Base-by-base conservation (phyloP, 2,797 vertebrate genomes). In the Enoplosus armatus region DNA sequence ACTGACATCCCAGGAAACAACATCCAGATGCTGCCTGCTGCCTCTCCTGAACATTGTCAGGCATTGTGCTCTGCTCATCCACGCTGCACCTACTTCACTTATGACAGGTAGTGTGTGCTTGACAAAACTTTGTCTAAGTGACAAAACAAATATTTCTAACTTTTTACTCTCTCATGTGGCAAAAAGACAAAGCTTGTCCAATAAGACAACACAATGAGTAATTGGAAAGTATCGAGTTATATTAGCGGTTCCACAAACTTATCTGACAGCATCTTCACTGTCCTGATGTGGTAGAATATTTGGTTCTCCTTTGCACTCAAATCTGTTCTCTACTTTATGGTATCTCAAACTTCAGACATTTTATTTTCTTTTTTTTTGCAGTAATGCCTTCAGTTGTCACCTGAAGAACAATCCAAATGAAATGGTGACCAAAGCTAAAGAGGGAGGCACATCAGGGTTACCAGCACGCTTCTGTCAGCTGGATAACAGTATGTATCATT, bases 61-160 rank as follows among this genome's bases (percentile, higher is more conserved):
- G 27, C 9, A 1, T 48, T 94, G 68, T 95, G 94, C 71, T 82
- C 86, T 3, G 72, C 45, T 48, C 82, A 95, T 56, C 93, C 91
- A 6, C 16, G 0, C 7, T 95, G 94, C 64, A 86, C 76, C 51
- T 92, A 74, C 86, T 94, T 93, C 81, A 69, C 93, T 10, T 89
- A 63, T 54, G 0, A 0, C 71, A 82, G 85, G 85, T 92, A 56
- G 0, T 1, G 22, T 64, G 39, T 43, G 35, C 70, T 31, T 67
- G 12, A 41, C 35, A 20, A 4, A 29, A 45, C 10, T 10, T 8
- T 70, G 7, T 72, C 9, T 55, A 5, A 18, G 4, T 26, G 11
- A n/a, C n/a, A n/a, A 35, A 61, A 31, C 4, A 43, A 20, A 33
- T 12, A 11, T 50, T 22, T n/a, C 18, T 35, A 1, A 8, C 9